Evolutionary conservation across 1,140 invertebrate species (phyloP).

Genomic region (Ostrea edulis): DNA sequence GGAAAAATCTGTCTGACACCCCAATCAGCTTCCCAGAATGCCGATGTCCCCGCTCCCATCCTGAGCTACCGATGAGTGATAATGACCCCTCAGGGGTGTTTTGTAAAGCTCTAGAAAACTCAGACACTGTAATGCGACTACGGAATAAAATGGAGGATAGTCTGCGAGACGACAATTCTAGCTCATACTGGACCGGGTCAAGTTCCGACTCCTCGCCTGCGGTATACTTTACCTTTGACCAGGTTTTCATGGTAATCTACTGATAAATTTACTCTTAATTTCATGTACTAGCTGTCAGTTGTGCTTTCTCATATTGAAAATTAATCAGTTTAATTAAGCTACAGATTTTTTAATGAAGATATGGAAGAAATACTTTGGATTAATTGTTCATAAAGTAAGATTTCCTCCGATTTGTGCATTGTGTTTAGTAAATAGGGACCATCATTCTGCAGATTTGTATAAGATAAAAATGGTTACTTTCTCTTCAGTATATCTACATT

Average conservation of each 20-base stretch:
- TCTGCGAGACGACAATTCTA: not conserved
- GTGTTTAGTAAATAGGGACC: not conserved
- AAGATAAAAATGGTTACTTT: not conserved
- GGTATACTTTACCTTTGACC: not conserved
- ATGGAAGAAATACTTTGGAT: no score
- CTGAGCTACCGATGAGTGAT: not conserved
- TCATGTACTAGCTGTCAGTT: no score
- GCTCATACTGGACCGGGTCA: not conserved
- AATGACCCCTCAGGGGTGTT: not conserved
- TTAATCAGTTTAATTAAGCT: no score
- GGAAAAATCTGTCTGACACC: not conserved
- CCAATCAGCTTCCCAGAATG: not conserved
- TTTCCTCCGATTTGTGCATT: no score
- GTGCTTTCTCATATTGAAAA: not conserved
- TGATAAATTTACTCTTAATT: no score
- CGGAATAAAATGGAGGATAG: not conserved
- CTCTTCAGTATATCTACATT: not conserved
- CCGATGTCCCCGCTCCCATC: not conserved
- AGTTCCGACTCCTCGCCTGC: not conserved
- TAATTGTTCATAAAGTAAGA: no score
- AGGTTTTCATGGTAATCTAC: conserved; percentile 10
- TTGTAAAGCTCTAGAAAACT: not conserved
- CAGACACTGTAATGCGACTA: not conserved
- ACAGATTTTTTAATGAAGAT: no score
- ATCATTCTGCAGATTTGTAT: not conserved